Percentiles rank a stretch among this genome's conserved stretches.
Conservation (phyloP, 64 coral and sea anemone genomes). For the Platygyra sinensis region DNA sequence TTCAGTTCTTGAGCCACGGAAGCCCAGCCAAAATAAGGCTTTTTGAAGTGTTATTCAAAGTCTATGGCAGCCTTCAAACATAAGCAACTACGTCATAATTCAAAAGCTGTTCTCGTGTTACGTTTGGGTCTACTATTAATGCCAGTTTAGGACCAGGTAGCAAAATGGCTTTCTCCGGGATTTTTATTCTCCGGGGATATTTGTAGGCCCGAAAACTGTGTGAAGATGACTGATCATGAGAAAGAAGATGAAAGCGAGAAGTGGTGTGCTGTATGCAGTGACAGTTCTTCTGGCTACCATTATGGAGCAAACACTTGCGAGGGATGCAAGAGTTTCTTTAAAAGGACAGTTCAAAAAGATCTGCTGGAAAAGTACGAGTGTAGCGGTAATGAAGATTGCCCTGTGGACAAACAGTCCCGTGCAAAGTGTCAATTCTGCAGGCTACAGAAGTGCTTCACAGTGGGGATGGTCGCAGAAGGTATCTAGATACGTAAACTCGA, state of each 20-base stretch:
- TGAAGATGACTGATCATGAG: constrained; percentile 8
- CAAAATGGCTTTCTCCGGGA: not conserved
- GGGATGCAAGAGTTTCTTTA: constrained; percentile 98
- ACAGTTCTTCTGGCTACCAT: constrained; percentile 86
- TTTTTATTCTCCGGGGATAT: not conserved
- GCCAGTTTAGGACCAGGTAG: not conserved
- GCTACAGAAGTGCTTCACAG: constrained; percentile 85
- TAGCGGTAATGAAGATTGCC: constrained; percentile 53
- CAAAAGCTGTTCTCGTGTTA: not conserved
- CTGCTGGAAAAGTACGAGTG: constrained; percentile 84
- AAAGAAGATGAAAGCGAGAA: constrained; percentile 36
- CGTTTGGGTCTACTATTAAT: not conserved
- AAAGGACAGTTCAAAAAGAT: constrained; percentile 91
- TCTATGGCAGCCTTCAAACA: not conserved
- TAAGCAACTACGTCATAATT: not conserved
- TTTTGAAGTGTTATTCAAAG: not conserved
- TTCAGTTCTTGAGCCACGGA: not conserved
- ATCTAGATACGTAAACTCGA: not conserved
- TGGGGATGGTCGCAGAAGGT: constrained; percentile 96
- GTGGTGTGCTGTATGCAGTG: constrained; percentile 86
- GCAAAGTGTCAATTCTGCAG: constrained; percentile 92
- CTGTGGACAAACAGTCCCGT: constrained; percentile 63
- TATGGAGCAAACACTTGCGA: constrained; percentile 96
- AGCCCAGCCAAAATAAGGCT: not conserved
- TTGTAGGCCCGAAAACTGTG: not conserved